These are phyloP conservation scores for Panopea generosa DNA, from an alignment of 2,888 invertebrate species.

Conservation along the genomic window DNA sequence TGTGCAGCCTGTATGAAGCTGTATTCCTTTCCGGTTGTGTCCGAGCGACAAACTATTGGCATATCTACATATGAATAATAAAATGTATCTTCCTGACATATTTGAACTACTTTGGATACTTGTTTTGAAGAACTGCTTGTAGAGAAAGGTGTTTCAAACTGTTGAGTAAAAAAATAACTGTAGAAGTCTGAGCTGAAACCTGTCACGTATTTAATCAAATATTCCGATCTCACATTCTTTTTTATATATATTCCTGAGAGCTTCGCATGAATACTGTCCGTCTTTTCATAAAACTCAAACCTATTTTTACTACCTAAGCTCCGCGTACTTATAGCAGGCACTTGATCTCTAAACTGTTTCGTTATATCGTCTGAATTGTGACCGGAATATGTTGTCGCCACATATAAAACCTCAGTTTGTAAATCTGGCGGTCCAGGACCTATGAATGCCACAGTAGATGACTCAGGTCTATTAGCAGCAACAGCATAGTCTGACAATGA, in stretches of 20 bases:
- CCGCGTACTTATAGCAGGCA: conserved; percentile 95
- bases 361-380: conserved; percentile 65
- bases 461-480: conserved; percentile 97
- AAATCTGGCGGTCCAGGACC: conserved; percentile 89
- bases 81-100: conserved; percentile 97
- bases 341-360: conserved; percentile 87
- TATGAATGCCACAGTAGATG: conserved; percentile 98
- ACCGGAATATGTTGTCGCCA: conserved; percentile 91
- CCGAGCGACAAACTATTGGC: conserved; percentile 94
- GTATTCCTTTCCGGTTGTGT: conserved; percentile 86
- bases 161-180: conserved; percentile 91
- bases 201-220: conserved; percentile 77
- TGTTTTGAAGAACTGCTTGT: conserved; percentile 29
- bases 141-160: conserved; percentile 84
- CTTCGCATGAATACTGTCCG: conserved; percentile 64
- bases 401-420: conserved; percentile 90
- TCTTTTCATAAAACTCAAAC: conserved; percentile 67
- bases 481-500: conserved; percentile 86
- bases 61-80: conserved; percentile 99
- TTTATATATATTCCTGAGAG: conserved; percentile 71
- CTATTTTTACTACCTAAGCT: conserved; percentile 65
- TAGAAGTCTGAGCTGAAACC: conserved; percentile 79
- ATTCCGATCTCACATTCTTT: conserved; percentile 66
- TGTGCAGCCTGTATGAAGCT: conserved; percentile 97
- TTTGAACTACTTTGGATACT: conserved; percentile 95